Evolutionary conservation across 2,113 vertebrate species (phyloP).

Genomic region (Polyodon spathula): DNA sequence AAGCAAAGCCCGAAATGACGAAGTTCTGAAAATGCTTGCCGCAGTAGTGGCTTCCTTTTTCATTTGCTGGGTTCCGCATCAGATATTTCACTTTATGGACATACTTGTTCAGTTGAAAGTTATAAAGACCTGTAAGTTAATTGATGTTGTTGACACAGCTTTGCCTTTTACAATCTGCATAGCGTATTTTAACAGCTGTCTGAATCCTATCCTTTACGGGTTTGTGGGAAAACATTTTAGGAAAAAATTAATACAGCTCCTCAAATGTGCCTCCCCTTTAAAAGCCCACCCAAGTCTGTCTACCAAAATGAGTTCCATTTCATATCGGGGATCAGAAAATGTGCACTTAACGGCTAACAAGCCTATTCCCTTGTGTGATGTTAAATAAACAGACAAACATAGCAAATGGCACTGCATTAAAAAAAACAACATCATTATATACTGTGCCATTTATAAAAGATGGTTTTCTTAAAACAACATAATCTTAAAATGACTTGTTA

Average conservation of each 20-base stretch:
- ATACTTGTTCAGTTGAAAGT: constrained; percentile 65
- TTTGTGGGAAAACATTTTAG: constrained; percentile 90
- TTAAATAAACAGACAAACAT: constrained; percentile 28
- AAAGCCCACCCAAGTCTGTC: constrained; percentile 62
- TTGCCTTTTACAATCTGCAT: constrained; percentile 95
- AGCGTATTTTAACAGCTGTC: constrained; percentile 87
- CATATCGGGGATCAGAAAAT: constrained; percentile 69
- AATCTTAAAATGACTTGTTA: too few species aligned
- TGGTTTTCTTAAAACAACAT: too few species aligned
- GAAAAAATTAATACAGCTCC: constrained; percentile 75
- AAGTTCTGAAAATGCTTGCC: constrained; percentile 85
- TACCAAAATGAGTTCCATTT: constrained; percentile 77
- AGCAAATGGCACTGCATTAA: background rate
- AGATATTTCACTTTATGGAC: constrained; percentile 86
- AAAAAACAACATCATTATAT: too few species aligned
- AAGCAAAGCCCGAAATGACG: constrained; percentile 74
- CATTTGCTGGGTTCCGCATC: constrained; percentile 90
- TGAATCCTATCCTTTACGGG: constrained; percentile 89
- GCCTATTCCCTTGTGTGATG: constrained; percentile 25
- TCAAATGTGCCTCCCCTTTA: constrained; percentile 65
- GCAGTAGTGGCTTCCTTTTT: constrained; percentile 92
- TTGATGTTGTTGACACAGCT: constrained; percentile 84
- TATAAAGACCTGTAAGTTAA: constrained; percentile 58
- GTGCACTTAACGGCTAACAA: constrained; percentile 56
- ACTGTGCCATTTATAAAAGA: too few species aligned